Conservation (phyloP, 2,888 invertebrate genomes). For the Kryphioiulus occultus region DNA sequence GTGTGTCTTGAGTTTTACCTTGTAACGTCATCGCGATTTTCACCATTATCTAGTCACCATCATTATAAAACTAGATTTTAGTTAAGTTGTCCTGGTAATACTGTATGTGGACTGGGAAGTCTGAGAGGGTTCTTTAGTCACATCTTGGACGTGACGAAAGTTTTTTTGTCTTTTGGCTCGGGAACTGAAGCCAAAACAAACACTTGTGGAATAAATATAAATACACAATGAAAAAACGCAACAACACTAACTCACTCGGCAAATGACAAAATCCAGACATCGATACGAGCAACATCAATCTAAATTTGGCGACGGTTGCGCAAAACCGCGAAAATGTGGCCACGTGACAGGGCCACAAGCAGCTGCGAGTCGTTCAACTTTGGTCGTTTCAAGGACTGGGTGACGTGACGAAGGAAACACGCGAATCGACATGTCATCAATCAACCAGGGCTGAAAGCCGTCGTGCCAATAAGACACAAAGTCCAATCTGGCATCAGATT, state of each 20-base stretch:
- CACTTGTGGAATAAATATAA: constrained; percentile 2
- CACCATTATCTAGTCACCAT: no score
- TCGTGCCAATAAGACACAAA: background rate
- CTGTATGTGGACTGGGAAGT: no score
- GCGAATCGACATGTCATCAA: background rate
- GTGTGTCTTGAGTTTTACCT: no score
- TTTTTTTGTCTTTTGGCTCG: no score
- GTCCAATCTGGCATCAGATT: background rate
- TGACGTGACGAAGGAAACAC: background rate
- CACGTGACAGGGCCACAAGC: background rate
- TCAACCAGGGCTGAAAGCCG: background rate
- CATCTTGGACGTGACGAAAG: no score
- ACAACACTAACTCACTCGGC: background rate
- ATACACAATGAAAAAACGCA: background rate
- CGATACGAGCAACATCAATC: background rate
- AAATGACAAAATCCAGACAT: background rate
- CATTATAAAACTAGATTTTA: no score
- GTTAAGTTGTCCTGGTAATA: no score
- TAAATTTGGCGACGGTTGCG: background rate
- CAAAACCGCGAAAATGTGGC: background rate
- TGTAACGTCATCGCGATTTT: no score
- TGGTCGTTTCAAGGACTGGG: background rate
- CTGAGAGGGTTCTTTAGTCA: no score
- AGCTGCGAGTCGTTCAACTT: background rate
- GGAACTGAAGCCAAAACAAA: no score